Conservation (phyloP, 2,888 invertebrate genomes). For the Lepas anatifera region DNA sequence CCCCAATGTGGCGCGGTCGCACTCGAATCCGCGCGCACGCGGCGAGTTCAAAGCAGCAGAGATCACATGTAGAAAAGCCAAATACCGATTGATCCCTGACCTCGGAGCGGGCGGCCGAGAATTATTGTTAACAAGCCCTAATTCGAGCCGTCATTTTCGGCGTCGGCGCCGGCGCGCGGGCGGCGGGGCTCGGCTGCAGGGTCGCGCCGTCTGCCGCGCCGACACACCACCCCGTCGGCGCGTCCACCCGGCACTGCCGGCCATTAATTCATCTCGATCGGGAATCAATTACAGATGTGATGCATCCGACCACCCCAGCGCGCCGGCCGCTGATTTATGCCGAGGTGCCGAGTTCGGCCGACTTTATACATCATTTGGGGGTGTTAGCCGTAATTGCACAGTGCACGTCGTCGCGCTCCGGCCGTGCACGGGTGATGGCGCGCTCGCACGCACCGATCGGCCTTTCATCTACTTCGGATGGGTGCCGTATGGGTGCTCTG, state of each 20-base stretch:
- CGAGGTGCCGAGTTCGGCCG: not conserved
- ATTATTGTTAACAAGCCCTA: conserved; percentile 11
- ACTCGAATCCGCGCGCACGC: not conserved
- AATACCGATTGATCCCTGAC: not conserved
- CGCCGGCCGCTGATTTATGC: not conserved
- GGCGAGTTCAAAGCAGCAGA: not conserved
- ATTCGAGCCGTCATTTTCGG: not conserved
- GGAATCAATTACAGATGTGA: not conserved
- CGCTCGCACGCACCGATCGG: too few relatives aligned
- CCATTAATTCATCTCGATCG: not conserved
- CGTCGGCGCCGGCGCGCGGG: not conserved
- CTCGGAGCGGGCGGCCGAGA: not conserved
- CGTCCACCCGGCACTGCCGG: not conserved
- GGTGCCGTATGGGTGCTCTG: too few relatives aligned
- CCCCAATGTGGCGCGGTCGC: not conserved
- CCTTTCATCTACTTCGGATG: too few relatives aligned
- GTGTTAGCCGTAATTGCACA: conserved; percentile 2
- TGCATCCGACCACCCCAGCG: not conserved
- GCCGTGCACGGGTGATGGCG: too few relatives aligned
- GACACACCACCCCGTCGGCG: not conserved
- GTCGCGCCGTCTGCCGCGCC: not conserved
- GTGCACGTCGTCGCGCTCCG: too few relatives aligned
- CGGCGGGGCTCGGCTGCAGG: not conserved
- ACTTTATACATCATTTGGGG: not conserved
- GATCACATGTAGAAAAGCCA: not conserved